Evolutionary conservation across 2,888 invertebrate species (phyloP).

Genomic region (Pyrochroa serraticornis): DNA sequence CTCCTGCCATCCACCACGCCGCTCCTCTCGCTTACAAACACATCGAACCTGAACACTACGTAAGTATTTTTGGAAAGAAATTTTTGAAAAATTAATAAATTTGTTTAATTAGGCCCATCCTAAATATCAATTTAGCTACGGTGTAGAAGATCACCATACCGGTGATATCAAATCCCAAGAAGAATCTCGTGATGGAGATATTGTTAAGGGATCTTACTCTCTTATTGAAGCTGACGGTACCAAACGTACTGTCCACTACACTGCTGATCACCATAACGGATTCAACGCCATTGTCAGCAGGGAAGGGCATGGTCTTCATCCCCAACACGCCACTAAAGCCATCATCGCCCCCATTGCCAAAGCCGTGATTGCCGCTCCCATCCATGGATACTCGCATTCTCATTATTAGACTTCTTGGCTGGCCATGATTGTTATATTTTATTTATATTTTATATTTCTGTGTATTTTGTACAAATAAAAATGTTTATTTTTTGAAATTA

Average conservation of each 20-base stretch:
- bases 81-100: background rate
- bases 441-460: too few species aligned
- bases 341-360: too few species aligned
- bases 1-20: conserved; percentile 25
- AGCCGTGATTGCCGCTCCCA: conserved; percentile 26
- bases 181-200: conserved; percentile 64
- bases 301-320: conserved; percentile 37
- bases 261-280: conserved; percentile 45
- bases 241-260: conserved; percentile 47
- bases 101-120: conserved; percentile 42
- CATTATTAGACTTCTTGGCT: conserved; percentile 22
- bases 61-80: background rate
- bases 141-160: conserved; percentile 64
- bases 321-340: conserved; percentile 28
- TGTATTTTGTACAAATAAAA: too few species aligned
- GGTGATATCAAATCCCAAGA: conserved; percentile 65
- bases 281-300: conserved; percentile 36
- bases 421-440: background rate
- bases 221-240: conserved; percentile 51
- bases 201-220: conserved; percentile 56
- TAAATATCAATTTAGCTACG: conserved; percentile 64
- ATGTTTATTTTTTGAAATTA: too few species aligned
- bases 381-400: too few species aligned
- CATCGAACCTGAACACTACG: conserved; percentile 7
- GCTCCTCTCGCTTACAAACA: conserved; percentile 17